Conservation (phyloP, 2,113 vertebrate species). For the Erythrocebus patas region DNA sequence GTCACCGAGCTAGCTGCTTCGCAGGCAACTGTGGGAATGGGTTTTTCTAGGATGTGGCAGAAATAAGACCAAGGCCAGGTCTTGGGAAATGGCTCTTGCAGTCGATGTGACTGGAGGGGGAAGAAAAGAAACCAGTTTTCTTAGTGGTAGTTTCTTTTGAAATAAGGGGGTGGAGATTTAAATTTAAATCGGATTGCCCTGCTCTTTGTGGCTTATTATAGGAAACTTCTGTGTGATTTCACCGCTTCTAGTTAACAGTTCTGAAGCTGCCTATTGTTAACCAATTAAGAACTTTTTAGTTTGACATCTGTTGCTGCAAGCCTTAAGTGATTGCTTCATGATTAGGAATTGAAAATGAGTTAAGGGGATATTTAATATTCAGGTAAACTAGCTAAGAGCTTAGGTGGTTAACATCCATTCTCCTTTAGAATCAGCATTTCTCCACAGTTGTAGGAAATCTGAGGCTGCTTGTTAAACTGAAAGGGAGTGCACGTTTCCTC, state of each 20-base stretch:
- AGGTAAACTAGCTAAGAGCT: neutral
- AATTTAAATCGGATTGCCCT: conserved; percentile 16
- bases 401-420: neutral
- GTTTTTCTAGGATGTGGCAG: conserved; percentile 18
- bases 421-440: neutral
- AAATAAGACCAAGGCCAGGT: conserved; percentile 36
- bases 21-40: neutral
- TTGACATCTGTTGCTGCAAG: conserved; percentile 59
- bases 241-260: conserved; percentile 16
- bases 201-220: conserved; percentile 21
- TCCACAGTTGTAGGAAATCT: neutral
- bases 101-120: neutral
- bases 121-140: neutral
- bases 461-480: neutral
- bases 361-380: conserved; percentile 13
- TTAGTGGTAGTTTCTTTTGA: neutral
- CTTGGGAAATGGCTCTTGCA: neutral
- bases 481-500: neutral
- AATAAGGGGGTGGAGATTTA: neutral
- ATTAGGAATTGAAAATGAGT: conserved; percentile 15
- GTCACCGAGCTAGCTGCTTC: conserved; percentile 24
- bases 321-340: conserved; percentile 38
- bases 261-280: conserved; percentile 51
- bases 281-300: conserved; percentile 57
- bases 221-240: conserved; percentile 42